Percentiles rank a stretch among this genome's conserved stretches.
Conservation (phyloP, 2,888 invertebrate genomes). For the Scaptomyza parva region DNA sequence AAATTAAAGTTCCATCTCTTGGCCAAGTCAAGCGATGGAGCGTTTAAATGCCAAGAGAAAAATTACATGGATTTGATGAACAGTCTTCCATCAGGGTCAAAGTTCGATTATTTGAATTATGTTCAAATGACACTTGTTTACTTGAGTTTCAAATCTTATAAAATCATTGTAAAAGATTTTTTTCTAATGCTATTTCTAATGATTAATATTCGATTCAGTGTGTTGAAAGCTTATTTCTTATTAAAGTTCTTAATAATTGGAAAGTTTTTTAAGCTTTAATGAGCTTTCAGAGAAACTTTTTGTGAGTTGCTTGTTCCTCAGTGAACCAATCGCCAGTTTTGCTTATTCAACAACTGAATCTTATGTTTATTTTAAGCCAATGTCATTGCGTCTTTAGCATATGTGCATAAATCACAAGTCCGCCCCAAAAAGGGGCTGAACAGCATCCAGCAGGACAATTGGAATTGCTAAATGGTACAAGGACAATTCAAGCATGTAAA, state of each 20-base stretch:
- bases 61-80: slow-evolving; percentile 48
- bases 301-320: not conserved
- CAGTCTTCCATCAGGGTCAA: slow-evolving; percentile 72
- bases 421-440: slow-evolving; percentile 37
- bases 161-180: no score
- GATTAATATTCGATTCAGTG: no score
- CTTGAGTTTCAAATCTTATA: not conserved
- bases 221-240: no score
- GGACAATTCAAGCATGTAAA: slow-evolving; percentile 81
- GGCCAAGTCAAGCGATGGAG: slow-evolving; percentile 59
- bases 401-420: slow-evolving; percentile 78
- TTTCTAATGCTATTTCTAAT: no score
- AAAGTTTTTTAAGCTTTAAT: no score
- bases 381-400: slow-evolving; percentile 66
- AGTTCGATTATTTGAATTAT: slow-evolving; percentile 45
- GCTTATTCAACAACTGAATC: slow-evolving; percentile 23
- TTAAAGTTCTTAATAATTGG: no score
- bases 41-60: slow-evolving; percentile 55
- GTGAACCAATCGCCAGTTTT: no score
- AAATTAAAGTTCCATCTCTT: slow-evolving; percentile 75
- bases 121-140: slow-evolving; percentile 31
- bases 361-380: slow-evolving; percentile 25
- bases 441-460: slow-evolving; percentile 65
- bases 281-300: not conserved
- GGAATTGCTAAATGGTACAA: slow-evolving; percentile 80